Evolutionary conservation across 2,113 vertebrate genomes (phyloP).

Genomic region (Perca schrenkii): DNA sequence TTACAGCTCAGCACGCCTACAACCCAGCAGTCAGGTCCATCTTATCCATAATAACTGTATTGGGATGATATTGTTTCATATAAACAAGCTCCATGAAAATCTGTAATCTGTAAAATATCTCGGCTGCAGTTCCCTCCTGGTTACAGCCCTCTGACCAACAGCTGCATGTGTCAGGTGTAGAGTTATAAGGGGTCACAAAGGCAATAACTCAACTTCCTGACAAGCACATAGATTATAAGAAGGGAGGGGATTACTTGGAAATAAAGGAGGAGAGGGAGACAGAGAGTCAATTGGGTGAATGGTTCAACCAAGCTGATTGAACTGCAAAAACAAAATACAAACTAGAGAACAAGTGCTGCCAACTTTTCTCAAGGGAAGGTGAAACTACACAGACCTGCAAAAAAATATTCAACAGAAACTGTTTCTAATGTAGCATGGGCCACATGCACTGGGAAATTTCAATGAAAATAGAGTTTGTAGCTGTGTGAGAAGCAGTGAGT

Average conservation of each 20-base stretch:
- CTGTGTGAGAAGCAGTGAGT: conserved; percentile 15
- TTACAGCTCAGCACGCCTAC: conserved; percentile 49
- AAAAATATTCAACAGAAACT: not conserved
- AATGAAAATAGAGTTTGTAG: conserved; percentile 15
- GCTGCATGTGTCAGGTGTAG: conserved; percentile 60
- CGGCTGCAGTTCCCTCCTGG: conserved; percentile 19
- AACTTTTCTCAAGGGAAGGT: not conserved
- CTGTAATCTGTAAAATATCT: conserved; percentile 19
- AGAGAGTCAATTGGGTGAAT: conserved; percentile 8
- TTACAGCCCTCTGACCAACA: conserved; percentile 49
- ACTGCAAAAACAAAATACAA: conserved; percentile 10
- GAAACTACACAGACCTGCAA: not conserved
- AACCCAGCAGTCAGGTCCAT: conserved; percentile 3
- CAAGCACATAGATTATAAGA: conserved; percentile 21
- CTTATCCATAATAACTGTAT: conserved; percentile 23
- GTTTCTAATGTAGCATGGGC: not conserved
- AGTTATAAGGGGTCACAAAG: conserved; percentile 45
- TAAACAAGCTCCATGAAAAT: conserved; percentile 22
- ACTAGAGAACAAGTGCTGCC: not conserved
- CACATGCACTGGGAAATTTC: not conserved
- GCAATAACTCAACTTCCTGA: conserved; percentile 44
- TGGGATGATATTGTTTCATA: conserved; percentile 42
- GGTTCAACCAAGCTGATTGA: conserved; percentile 9
- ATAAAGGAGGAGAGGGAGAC: not conserved
- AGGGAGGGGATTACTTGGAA: conserved; percentile 11